phyloP scores from a whole-genome alignment of 92 coral and sea anemone genomes.

The Porites evermanni region DNA sequence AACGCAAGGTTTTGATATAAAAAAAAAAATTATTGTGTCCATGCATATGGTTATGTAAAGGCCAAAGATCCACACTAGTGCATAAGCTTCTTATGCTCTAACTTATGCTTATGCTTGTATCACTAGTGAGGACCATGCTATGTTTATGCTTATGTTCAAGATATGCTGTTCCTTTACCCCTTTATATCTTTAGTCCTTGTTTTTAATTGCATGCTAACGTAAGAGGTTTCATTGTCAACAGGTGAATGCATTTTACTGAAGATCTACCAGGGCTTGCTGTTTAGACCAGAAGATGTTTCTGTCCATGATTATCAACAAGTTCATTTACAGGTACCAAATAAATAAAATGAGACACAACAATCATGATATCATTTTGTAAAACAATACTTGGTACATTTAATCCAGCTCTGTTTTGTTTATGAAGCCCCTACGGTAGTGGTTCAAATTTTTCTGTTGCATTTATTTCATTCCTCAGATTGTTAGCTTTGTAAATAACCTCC shows the following conservation, averaged over 20 bases:
- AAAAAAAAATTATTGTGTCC: too few species aligned
- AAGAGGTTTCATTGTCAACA: constrained; percentile 11
- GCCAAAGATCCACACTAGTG: too few species aligned
- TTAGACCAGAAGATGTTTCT: constrained; percentile 58
- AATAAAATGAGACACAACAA: neutral
- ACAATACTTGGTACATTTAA: neutral
- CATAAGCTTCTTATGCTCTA: too few species aligned
- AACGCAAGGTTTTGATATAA: too few species aligned
- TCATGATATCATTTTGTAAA: neutral
- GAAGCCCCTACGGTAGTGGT: neutral
- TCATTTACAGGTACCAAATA: constrained; percentile 65
- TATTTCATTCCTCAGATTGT: constrained; percentile 49
- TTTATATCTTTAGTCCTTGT: neutral
- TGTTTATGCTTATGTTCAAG: neutral
- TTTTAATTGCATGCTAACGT: neutral
- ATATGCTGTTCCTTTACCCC: neutral
- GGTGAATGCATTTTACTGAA: constrained; percentile 91
- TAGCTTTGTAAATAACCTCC: constrained; percentile 53
- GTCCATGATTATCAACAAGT: constrained; percentile 35
- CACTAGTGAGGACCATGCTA: too few species aligned
- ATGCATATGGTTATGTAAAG: too few species aligned
- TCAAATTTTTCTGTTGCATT: neutral
- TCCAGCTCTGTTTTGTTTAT: too few species aligned
- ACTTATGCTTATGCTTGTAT: too few species aligned
- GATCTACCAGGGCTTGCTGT: constrained; percentile 81